Base-by-base conservation (phyloP, 2,797 vertebrate species). In the Halcyon smyrnensis region DNA sequence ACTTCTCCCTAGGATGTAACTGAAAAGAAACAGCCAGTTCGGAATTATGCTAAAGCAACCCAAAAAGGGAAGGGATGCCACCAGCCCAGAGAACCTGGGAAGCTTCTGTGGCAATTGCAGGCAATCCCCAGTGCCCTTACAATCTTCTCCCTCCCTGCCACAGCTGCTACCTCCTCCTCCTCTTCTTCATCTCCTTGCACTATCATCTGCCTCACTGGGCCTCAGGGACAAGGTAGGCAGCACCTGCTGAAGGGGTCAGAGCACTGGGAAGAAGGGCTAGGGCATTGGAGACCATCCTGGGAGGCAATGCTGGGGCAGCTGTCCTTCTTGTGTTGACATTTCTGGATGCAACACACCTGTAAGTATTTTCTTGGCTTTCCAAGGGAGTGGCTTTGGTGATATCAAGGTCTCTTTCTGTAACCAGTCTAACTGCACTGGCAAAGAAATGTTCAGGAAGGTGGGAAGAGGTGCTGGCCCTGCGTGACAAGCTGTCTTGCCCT, bases 131-230 rank as follows among this genome's bases (percentile, higher is more conserved):
- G 23, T 36, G 73, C 7, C 51, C 32, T 56, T 74, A 53, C 7
- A 32, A 80, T 12, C 68, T 83, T 63, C 75, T 73, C 21, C 21
- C 60, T 70, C 62, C 16, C 16, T n/a, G 20, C 34, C 10, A 1
- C 4, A 92, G 14, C 32, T 9, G 8, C 20, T 30, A 17, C 54
- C 5, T 41, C 25, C 20, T 51, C 27, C 46, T 39, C 5, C 8
- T 80, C 32, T 82, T 65, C 69, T 70, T 91, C 6, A 5, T 8
- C 39, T 60, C 32, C 84, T 68, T 20, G 32, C 30, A 12, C 12
- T 51, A 5, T 63, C n/a, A 70, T 15, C 43, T 76, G 53, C n/a
- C 32, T 8, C 0, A 0, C 36, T 19, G 36, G 43, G 16, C 12
- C 37, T 27, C 27, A 41, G 64, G 15, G 56, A 9, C 25, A 16